These are phyloP conservation scores for Metallyticus violacea DNA, from an alignment of 2,888 invertebrate genomes.

Conservation along the genomic window DNA sequence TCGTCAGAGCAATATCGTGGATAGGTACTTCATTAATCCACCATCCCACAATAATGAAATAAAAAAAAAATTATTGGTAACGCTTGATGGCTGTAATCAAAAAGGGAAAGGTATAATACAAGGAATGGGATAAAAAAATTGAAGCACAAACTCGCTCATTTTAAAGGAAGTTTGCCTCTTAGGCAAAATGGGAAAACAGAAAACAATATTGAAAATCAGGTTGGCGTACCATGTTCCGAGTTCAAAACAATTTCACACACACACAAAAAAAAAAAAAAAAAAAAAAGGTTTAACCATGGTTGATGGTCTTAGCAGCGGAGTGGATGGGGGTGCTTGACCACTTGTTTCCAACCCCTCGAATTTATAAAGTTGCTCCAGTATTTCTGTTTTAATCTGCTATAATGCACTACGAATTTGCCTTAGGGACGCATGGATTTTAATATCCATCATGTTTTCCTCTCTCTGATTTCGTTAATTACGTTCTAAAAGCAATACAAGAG, in stretches of 20 bases:
- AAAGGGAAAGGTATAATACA: neutral
- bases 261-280: neutral
- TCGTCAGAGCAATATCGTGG: too few relatives aligned
- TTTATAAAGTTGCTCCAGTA: neutral
- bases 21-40: too few relatives aligned
- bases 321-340: neutral
- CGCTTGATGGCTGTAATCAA: too few relatives aligned
- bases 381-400: neutral
- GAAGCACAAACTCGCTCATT: too few relatives aligned
- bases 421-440: neutral
- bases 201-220: neutral
- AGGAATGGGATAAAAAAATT: neutral
- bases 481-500: neutral
- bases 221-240: too few relatives aligned
- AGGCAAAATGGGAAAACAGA: neutral
- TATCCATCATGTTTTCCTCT: neutral
- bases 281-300: neutral
- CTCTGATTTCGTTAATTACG: neutral
- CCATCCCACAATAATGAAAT: too few relatives aligned
- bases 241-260: neutral
- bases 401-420: neutral
- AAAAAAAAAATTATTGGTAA: too few relatives aligned
- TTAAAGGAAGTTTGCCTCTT: neutral
- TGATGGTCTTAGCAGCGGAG: neutral
- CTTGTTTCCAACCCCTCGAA: neutral